Conservation (phyloP, 1,140 invertebrate species). For the Drosophila obscura region DNA sequence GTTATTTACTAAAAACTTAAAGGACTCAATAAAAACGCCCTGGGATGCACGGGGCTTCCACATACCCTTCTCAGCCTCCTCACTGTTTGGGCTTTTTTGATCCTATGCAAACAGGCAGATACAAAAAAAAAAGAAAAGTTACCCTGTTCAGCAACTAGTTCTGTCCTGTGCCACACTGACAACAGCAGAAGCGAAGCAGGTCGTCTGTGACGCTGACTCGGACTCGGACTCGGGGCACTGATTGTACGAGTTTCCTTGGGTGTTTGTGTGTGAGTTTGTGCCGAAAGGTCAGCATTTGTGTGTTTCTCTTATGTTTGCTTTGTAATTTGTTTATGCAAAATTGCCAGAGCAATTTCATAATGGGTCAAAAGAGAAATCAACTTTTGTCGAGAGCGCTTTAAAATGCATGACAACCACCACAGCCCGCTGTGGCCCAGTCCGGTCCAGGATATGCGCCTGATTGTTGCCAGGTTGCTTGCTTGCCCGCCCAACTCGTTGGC, state of each 20-base stretch:
- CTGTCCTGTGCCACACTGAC: conserved; percentile 34
- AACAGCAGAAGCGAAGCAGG: conserved; percentile 45
- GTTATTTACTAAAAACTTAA: conserved; percentile 82
- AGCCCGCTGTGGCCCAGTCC: conserved; percentile 28
- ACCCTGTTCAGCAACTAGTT: conserved; percentile 39
- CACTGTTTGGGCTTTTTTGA: conserved; percentile 41
- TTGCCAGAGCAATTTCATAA: conserved; percentile 82
- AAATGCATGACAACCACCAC: conserved; percentile 72
- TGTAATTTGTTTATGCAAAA: conserved; percentile 82
- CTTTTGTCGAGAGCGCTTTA: conserved; percentile 82
- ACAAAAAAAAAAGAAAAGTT: conserved; percentile 19
- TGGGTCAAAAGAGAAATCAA: conserved; percentile 82
- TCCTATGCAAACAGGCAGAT: conserved; percentile 71
- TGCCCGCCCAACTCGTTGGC: conserved; percentile 64
- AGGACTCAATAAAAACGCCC: conserved; percentile 78
- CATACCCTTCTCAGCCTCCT: background rate
- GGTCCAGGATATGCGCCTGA: conserved; percentile 66
- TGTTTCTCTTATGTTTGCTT: conserved; percentile 69
- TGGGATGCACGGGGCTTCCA: conserved; percentile 60
- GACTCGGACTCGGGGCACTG: conserved; percentile 4
- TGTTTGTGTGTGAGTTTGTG: conserved; percentile 22
- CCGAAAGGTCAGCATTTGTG: conserved; percentile 62
- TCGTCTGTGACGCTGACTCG: conserved; percentile 28
- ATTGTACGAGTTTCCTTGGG: background rate
- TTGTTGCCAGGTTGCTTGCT: conserved; percentile 70